Conservation (phyloP, 2,113 vertebrate genomes). For the Mungos mungo region DNA sequence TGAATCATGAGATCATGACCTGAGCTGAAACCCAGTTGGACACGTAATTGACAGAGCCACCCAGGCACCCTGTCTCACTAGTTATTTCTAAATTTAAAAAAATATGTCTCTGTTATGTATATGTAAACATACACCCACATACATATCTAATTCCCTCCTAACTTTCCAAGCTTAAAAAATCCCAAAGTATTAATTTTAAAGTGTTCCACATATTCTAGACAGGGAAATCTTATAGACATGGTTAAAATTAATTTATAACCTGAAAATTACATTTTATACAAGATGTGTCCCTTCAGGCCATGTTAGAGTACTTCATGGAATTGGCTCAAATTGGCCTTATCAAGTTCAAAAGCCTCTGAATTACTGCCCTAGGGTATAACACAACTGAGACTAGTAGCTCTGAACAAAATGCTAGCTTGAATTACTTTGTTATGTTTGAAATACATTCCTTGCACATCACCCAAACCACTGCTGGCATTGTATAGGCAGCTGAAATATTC, state of each 20-base stretch:
- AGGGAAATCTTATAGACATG: not conserved
- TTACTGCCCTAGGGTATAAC: not conserved
- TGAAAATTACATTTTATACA: not conserved
- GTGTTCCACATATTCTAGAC: not conserved
- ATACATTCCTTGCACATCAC: not conserved
- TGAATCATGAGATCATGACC: no score
- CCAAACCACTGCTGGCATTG: not conserved
- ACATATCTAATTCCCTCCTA: not conserved
- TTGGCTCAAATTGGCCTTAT: not conserved
- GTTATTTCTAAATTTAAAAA: not conserved
- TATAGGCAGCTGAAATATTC: not conserved
- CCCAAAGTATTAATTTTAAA: not conserved
- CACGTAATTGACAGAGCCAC: no score
- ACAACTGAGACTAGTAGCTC: not conserved
- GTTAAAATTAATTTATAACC: not conserved
- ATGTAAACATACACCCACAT: not conserved
- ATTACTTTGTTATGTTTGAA: constrained; percentile 13
- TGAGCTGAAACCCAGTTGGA: no score
- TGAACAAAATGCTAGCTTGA: not conserved
- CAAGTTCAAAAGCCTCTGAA: not conserved
- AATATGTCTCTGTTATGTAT: not conserved
- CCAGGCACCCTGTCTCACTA: no score
- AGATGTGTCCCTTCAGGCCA: not conserved
- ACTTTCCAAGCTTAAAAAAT: not conserved
- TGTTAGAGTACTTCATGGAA: not conserved